Conservation (phyloP, 2,888 invertebrate genomes). For the Acronicta psi region DNA sequence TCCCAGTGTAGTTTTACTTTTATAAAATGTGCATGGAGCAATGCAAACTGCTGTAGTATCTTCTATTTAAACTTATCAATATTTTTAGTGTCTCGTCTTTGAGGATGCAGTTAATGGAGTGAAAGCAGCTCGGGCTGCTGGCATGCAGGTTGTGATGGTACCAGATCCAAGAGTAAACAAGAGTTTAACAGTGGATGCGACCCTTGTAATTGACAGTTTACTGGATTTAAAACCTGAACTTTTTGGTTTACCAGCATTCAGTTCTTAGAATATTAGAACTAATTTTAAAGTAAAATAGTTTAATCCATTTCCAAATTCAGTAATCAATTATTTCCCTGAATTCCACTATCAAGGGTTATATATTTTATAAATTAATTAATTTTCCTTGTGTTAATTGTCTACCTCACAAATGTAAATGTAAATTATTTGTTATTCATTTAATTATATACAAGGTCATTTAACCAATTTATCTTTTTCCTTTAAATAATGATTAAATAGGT, state of each 20-base stretch:
- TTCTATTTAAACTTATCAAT: background rate
- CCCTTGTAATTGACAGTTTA: conserved; percentile 91
- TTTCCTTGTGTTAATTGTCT: conserved; percentile 24
- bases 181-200: conserved; percentile 85
- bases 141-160: conserved; percentile 96
- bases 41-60: background rate
- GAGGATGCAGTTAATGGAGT: conserved; percentile 98
- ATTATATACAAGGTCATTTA: no score
- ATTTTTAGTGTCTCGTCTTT: conserved; percentile 93
- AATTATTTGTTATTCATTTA: background rate
- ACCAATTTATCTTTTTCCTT: no score
- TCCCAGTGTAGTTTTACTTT: no score
- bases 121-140: conserved; percentile 92
- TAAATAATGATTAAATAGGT: no score
- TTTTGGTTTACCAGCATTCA: conserved; percentile 94
- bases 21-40: background rate
- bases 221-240: conserved; percentile 94
- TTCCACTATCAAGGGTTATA: no score
- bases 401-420: conserved; percentile 26
- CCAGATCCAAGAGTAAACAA: conserved; percentile 89
- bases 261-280: conserved; percentile 55
- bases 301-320: no score
- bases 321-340: no score
- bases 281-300: background rate
- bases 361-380: background rate